These are phyloP conservation scores for Pseudolaguvia tuberculata DNA, from an alignment of 2,113 vertebrate species.

Conservation along the genomic window DNA sequence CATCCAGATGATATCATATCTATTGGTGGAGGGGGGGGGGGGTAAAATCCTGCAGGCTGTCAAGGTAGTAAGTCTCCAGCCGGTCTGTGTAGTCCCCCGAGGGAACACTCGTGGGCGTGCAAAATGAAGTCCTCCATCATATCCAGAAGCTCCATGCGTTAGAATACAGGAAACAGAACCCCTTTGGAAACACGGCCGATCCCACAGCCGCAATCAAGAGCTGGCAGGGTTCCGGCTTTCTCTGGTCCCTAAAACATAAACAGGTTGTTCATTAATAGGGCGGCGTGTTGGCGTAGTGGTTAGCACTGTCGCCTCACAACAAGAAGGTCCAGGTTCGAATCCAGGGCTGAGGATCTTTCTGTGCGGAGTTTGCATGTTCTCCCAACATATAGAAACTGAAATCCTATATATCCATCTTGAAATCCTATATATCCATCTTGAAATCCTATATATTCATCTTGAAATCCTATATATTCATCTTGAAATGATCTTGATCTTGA, in stretches of 20 bases:
- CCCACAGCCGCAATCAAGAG: constrained; percentile 88
- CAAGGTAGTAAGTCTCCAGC: constrained; percentile 85
- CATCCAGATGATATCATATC: constrained; percentile 95
- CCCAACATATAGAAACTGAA: no score
- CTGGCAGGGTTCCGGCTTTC: constrained; percentile 77
- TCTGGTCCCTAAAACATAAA: constrained; percentile 73
- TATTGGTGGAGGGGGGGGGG: constrained; percentile 65
- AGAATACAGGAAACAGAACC: constrained; percentile 85
- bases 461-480: no score
- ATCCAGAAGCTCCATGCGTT: constrained; percentile 85
- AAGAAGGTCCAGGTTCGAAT: no score
- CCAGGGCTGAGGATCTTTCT: no score
- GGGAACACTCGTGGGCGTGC: constrained; percentile 83
- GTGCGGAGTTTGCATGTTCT: no score
- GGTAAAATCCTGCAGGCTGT: constrained; percentile 84
- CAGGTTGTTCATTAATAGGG: no score
- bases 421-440: no score
- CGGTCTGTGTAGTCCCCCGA: constrained; percentile 74
- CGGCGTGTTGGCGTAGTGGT: no score
- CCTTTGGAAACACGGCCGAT: constrained; percentile 90
- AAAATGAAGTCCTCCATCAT: constrained; percentile 92
- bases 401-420: no score
- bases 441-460: no score
- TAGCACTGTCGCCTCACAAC: no score
- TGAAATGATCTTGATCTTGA: no score